Evolutionary conservation across 1,140 invertebrate genomes (phyloP).

Genomic region (Hylyphantes graminicola): DNA sequence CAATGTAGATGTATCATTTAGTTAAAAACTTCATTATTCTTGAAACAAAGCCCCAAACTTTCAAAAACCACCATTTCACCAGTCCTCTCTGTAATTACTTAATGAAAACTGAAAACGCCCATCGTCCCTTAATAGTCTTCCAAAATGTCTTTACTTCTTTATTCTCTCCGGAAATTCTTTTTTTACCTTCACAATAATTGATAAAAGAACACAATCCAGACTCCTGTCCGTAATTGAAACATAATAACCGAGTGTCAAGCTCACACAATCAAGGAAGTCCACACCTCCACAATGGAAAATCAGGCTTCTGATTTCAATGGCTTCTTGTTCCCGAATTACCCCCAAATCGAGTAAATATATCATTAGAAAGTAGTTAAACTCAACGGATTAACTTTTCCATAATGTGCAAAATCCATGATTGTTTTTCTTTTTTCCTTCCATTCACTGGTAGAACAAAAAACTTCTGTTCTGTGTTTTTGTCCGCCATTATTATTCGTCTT

Average conservation of each 20-base stretch:
- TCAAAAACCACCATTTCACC: no score
- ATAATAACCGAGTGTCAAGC: constrained; percentile 48
- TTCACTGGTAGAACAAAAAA: constrained; percentile 18
- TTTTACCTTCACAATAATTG: background rate
- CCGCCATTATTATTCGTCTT: constrained; percentile 1
- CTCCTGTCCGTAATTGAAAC: constrained; percentile 29
- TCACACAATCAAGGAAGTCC: background rate
- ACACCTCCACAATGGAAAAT: constrained; percentile 11
- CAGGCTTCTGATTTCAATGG: constrained; percentile 14
- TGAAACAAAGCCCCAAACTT: no score
- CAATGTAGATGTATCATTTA: no score
- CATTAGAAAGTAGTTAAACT: constrained; percentile 40
- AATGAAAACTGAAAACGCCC: no score
- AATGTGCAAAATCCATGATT: background rate
- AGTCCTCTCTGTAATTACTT: no score
- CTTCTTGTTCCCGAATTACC: constrained; percentile 18
- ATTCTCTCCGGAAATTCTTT: background rate
- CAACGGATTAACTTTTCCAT: constrained; percentile 27
- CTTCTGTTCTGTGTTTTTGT: constrained; percentile 28
- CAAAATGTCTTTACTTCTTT: background rate
- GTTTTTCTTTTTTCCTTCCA: background rate
- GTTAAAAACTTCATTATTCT: no score
- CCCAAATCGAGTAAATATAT: constrained; percentile 17
- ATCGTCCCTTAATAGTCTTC: background rate
- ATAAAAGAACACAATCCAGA: constrained; percentile 11